These are phyloP conservation scores for Tryphoninae sp. DNA, from an alignment of 2,888 invertebrate genomes.

Conservation along the genomic window DNA sequence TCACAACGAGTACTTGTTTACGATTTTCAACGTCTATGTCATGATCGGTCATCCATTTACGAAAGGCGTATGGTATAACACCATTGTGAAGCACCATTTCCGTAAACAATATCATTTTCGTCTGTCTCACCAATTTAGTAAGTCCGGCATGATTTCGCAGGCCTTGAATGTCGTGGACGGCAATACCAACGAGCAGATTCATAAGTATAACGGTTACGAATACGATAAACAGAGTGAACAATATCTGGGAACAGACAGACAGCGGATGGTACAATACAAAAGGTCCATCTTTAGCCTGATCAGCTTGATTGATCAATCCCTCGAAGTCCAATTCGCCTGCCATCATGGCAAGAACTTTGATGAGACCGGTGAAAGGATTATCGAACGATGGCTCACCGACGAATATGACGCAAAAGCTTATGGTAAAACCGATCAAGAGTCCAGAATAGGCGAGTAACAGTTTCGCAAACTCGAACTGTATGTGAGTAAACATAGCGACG, in stretches of 20 bases:
- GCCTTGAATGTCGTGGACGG: conserved; percentile 81
- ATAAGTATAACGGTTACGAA: conserved; percentile 80
- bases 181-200: conserved; percentile 81
- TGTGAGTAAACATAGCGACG: conserved; percentile 82
- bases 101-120: conserved; percentile 81
- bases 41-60: conserved; percentile 80
- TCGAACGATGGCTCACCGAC: conserved; percentile 78
- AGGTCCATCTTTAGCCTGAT: conserved; percentile 70
- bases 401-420: conserved; percentile 81
- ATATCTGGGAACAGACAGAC: conserved; percentile 78
- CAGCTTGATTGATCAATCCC: conserved; percentile 76
- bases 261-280: conserved; percentile 78
- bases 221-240: conserved; percentile 79
- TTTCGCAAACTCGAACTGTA: conserved; percentile 80
- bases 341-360: conserved; percentile 81
- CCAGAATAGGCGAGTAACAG: conserved; percentile 80
- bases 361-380: conserved; percentile 78
- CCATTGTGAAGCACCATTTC: conserved; percentile 81
- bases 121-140: conserved; percentile 81
- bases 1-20: conserved; percentile 80
- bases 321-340: conserved; percentile 80
- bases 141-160: conserved; percentile 82
- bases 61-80: conserved; percentile 78
- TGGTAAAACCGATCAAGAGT: conserved; percentile 80
- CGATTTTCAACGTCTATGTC: conserved; percentile 80